Evolutionary conservation across 2,797 vertebrate species (phyloP), one percentile per base, ranked within the genome.

Genomic region (Neosalanx taihuensis): DNA sequence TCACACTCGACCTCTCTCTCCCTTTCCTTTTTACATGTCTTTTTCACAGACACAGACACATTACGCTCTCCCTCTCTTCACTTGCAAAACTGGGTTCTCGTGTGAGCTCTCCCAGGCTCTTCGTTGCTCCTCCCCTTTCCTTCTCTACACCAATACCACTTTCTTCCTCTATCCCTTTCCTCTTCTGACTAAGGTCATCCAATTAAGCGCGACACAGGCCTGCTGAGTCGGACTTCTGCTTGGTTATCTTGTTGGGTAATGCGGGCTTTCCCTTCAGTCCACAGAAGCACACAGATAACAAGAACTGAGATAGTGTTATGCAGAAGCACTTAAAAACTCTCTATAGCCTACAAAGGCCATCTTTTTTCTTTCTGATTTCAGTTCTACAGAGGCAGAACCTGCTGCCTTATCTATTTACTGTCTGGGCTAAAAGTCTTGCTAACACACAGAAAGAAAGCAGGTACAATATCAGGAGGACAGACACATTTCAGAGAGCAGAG

Each of bases 1-100:
- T 17, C 67, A 17, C 66, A n/a, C 57, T 10, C 17, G 5, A 30
- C 37, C 60, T 62, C 71, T 41, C 71, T 57, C 68, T 71, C 57
- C 61, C 29, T 23, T 41, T 69, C 63, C 64, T 20, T 59, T 41
- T 65, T 58, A 51, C 17, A 66, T 53, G 4, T 13, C 60, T 5
- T 63, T 31, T 64, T 64, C 62, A 35, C 62, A 17, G 30, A 35
- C 3, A 35, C 62, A 20, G 15, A 17, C 51, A 5, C 51, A n/a
- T 56, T 17, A 5, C 51, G 5, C 51, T 56, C 51, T 56, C 41
- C 41, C 41, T 46, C 41, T 46, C 41, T 37, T 37, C 41, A 46
- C 51, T 56, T 17, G 3, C 5, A 17, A 53, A 53, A 53, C 18
- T 3, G 51, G 18, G 51, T 53, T 56, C 51, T 56, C 5, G 41